Base-by-base conservation (phyloP, 2,113 vertebrate genomes). In the Maccullochella peelii region DNA sequence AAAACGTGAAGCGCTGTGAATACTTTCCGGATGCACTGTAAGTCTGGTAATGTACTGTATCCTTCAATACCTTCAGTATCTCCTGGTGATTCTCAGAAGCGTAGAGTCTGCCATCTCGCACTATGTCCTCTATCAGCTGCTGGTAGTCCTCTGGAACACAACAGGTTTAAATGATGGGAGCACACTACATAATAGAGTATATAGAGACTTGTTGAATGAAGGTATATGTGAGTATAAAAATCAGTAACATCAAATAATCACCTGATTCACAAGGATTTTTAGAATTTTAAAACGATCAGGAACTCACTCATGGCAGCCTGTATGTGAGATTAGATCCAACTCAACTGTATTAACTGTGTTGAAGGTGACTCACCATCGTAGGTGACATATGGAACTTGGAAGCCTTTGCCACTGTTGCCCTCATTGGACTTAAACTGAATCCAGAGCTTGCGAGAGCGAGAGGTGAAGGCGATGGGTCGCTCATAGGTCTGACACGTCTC, bases 31-130 rank as follows among this genome's bases (percentile, higher is more conserved):
- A n/a, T n/a, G n/a, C n/a, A n/a, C n/a, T n/a, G n/a, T n/a, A n/a
- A 2, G 6, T 2, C 20, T 42, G 8, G 10, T 52, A 42, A 5
- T 3, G 15, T 3, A 7, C 67, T 76, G n/a, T 15, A 57, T 66
- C 25, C 1, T 1, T 27, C 15, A 6, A 7, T 85, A 97, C 97
- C 95, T 98, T 98, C 86, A 98, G 86, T 80, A 98, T 98, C 82
- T 98, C 97, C 91, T 98, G 97, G 91, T 98, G 97, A 79, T 98
- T 98, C 94, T 98, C 97, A 0, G 97, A 98, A 85, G 97, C 97
- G 0, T 98, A 98, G 72, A 98, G 95, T 57, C 97, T 93, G 6
- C 97, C 97, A 0, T 98, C 97, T 8, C 97, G 94, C 63, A 98
- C 97, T 40, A 98, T 98, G 66, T 98, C 97, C 89, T 98, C 97